Evolutionary conservation across 2,797 vertebrate genomes (phyloP).

Genomic region (Sebastes nivosus): DNA sequence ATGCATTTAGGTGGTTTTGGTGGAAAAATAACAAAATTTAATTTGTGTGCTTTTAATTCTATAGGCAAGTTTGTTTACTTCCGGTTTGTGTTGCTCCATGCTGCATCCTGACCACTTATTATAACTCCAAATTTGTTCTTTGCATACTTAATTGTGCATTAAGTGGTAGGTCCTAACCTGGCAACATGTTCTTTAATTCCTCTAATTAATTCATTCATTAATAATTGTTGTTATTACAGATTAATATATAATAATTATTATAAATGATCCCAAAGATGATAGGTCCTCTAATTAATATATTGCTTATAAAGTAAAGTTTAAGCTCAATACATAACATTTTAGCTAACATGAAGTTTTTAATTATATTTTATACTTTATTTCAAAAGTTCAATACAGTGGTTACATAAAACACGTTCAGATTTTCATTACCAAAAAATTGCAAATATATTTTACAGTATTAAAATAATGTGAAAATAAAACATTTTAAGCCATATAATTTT

Average conservation of each 20-base stretch:
- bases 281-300: background rate
- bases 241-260: too few species aligned
- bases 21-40: background rate
- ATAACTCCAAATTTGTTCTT: background rate
- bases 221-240: too few species aligned
- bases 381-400: too few species aligned
- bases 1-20: background rate
- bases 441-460: too few species aligned
- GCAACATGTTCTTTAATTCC: background rate
- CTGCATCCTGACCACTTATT: too few species aligned
- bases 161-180: background rate
- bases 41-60: conserved; percentile 34
- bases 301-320: background rate
- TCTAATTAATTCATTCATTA: accelerated
- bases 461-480: too few species aligned
- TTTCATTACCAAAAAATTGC: too few species aligned
- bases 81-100: background rate
- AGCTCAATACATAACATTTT: background rate
- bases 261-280: too few species aligned
- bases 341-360: background rate
- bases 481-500: too few species aligned
- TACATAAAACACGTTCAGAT: too few species aligned
- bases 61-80: background rate
- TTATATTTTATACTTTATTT: too few species aligned
- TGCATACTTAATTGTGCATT: background rate